Evolutionary conservation across 2,113 vertebrate species (phyloP), one percentile per base, ranked within the genome.

Genomic region (Emberiza fucata): DNA sequence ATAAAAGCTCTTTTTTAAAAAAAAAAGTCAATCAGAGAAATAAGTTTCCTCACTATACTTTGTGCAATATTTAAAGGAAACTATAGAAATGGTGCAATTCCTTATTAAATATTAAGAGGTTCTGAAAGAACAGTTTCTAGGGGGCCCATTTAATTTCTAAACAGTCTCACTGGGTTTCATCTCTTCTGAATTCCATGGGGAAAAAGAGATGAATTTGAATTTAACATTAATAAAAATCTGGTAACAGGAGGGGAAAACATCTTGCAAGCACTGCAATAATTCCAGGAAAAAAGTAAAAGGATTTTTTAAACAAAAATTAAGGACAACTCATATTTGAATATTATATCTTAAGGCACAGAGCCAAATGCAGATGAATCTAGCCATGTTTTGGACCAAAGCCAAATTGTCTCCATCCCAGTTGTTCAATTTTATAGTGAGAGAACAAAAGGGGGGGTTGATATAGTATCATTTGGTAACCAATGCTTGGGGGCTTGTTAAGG

Each of bases 301-400:
- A 97, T 97, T 91, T 98, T 98, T 98, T 96, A 97, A 97, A 96
- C 85, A 97, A 97, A 98, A 98, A 97, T 97, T 97, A 98, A 97
- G 97, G 93, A 96, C 92, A 97, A 96, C 92, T 97, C 97, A 93
- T 95, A 97, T 97, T 97, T 98, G 96, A 98, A 97, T 97, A 98
- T 98, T 97, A 97, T 97, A 98, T 97, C 96, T 98, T 97, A 96
- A 95, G 98, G 98, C 98, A 97, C 81, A 92, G 59, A 96, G 97
- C 97, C 98, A 98, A 97, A 91, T 98, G 72, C 39, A 97, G 94
- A 98, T 97, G 95, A 87, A 76, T 96, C 95, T 97, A 97, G 69
- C 96, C 96, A 96, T 79, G 96, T 94, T 96, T 97, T 98, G 98
- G 97, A 98, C 70, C 6, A 5, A 24, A 90, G 96, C 98, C 97